Base-by-base conservation (phyloP, 2,113 vertebrate species). In the Bubalus kerabau region DNA sequence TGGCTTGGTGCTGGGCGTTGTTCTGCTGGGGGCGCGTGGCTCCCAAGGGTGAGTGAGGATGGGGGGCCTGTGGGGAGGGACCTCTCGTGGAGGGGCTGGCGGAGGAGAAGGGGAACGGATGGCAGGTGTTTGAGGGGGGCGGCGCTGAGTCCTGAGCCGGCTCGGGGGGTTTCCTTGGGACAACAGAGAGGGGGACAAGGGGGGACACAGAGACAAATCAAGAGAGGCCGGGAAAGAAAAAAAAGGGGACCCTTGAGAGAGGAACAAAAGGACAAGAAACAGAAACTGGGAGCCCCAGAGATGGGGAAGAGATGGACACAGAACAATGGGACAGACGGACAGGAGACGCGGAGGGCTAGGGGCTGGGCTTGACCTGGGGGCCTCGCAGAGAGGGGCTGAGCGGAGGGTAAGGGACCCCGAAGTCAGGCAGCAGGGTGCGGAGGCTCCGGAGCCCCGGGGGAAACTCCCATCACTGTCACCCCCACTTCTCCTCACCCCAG, bases 1-100 rank as follows among this genome's bases (percentile, higher is more conserved):
- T 96, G 97, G 97, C 97, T 85, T 98, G 97, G 96, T 96, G 95
- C 84, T 91, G 92, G 97, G 96, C 7, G 26, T 94, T 98, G 84
- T 97, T 97, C 54, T 97, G 54, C 97, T 98, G 97, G 98, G 96
- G 90, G 8, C 90, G 36, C n/a, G 1, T 43, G 52, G 87, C 84
- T 82, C 92, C 60, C 76, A 3, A 90, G 76, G 97, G 98, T 98
- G 87, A 98, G 98, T 96, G 87, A 64, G 71, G 92, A n/a, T 67
- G 95, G 90, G 86, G 86, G 24, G 23, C 48, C 36, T 9, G 0
- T 7, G 76, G 59, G 62, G 57, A 60, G 67, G 50, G 64, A n/a
- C 86, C 5, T 8, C 26, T 40, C 7, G 2, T 8, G 17, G 7
- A 21, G 36, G 59, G 59, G 62, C 67, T 71, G 52, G 62, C 54